Conservation (phyloP, 1,140 invertebrate species). For the Stegodyphus mimosarum region DNA sequence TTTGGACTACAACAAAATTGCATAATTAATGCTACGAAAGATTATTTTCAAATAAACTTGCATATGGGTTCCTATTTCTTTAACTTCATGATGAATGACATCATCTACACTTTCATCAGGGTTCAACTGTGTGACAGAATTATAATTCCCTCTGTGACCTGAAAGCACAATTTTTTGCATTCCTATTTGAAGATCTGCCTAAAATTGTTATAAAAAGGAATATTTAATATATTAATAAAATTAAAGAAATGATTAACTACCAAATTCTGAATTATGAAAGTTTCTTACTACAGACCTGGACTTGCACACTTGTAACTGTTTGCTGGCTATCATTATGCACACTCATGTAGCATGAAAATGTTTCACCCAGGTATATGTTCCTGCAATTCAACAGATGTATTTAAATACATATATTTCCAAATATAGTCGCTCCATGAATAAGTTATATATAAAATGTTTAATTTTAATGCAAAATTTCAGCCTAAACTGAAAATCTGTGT, state of each 20-base stretch:
- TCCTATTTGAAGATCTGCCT: constrained; percentile 93
- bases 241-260: too few species aligned
- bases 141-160: constrained; percentile 73
- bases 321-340: constrained; percentile 94
- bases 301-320: constrained; percentile 81
- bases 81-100: constrained; percentile 97
- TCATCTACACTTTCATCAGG: constrained; percentile 91
- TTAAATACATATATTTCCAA: too few species aligned
- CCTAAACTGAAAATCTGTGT: too few species aligned
- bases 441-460: too few species aligned
- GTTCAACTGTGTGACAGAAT: constrained; percentile 74
- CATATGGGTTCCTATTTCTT: constrained; percentile 97
- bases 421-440: too few species aligned
- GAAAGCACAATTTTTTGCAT: constrained; percentile 84
- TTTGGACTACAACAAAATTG: too few species aligned
- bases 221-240: too few species aligned
- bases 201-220: too few species aligned
- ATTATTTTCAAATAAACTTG: constrained; percentile 72
- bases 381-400: constrained; percentile 66
- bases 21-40: too few species aligned
- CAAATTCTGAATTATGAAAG: too few species aligned
- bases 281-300: constrained; percentile 82
- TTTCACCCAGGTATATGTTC: constrained; percentile 91
- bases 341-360: constrained; percentile 96
- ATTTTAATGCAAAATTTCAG: too few species aligned